Base-by-base conservation (phyloP, 2,888 invertebrate species). In the Leptarthrus brevirostris region DNA sequence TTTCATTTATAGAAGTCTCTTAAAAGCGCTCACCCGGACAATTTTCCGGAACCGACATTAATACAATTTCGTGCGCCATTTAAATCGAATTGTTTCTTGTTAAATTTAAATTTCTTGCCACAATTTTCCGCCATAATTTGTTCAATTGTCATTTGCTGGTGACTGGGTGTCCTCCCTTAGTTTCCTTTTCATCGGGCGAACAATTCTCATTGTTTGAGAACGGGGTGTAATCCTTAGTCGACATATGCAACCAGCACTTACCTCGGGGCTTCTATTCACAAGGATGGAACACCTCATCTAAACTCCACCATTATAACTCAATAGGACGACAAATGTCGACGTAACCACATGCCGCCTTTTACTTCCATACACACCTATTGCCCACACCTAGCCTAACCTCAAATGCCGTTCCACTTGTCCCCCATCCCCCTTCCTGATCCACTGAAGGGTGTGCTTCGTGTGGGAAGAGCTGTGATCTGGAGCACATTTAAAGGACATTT, bases 401-500 rank as follows among this genome's bases (percentile, higher is more conserved):
- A 44, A 10, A 24, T 22, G 66, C 20, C 16, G 66, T 26, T 26
- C 14, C 40, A 6, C 18, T 18, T 24, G 52, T 10, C 14, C 8
- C n/a, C 20, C 14, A 36, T 3, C 26, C 49, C 4, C 6, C 22
- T 3, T 10, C 64, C 64, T 4, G 58, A 47, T 64, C 69, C 69
- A n/a, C 74, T 36, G 49, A 64, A 47, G 70, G 49, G 72, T n/a
- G n/a, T n/a, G 12, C n/a, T 16, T 36, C 49, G 30, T 61, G 53
- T 52, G 49, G 58, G 61, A 72, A 52, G 34, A 64, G 44, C 61
- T 34, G 40, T 66, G 47, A 77, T 76, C 74, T 76, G 56, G 70
- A 76, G 77, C 76, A 77, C 77, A 76, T 77, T 77, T 77, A 78
- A 77, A 56, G 77, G 75, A 74, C 77, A 78, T 79, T 79, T 78